Conservation (phyloP, 2,888 invertebrate species). For the Ptychoptera contaminata region DNA sequence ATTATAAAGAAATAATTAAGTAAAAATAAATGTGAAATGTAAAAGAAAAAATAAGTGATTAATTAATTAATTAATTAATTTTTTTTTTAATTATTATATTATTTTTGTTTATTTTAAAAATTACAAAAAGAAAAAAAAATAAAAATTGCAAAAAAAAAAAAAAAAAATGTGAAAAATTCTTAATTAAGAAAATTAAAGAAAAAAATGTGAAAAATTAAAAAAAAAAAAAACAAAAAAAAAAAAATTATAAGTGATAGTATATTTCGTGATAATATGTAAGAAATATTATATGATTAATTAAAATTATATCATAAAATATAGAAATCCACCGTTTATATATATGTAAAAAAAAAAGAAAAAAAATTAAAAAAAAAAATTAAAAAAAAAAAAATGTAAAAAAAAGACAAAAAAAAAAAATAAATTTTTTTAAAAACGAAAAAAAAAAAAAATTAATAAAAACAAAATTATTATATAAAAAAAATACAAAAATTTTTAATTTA, state of each 20-base stretch:
- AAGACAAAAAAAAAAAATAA: neutral
- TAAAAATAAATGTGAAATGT: too few species aligned
- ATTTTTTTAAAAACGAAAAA: neutral
- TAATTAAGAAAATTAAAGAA: neutral
- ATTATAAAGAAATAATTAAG: too few species aligned
- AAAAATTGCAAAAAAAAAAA: neutral
- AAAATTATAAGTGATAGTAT: conserved; percentile 5
- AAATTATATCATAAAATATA: neutral
- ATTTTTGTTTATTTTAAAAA: neutral
- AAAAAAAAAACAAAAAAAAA: neutral
- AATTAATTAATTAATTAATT: neutral
- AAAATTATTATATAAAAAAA: neutral
- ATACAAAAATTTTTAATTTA: neutral
- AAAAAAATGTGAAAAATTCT: neutral
- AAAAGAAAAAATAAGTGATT: neutral
- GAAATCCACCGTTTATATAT: neutral
- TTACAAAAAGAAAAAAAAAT: neutral
- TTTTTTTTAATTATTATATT: neutral
- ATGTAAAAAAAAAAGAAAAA: neutral
- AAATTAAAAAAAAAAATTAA: neutral
- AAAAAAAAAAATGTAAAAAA: neutral
- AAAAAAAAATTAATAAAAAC: neutral
- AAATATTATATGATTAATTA: neutral
- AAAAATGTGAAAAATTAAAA: neutral
- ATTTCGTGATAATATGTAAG: conserved; percentile 2